A percentile compares a stretch with the other conserved stretches of the same genome.
Conservation (phyloP, 2,113 vertebrate species). For the Tragelaphus imberbis region DNA sequence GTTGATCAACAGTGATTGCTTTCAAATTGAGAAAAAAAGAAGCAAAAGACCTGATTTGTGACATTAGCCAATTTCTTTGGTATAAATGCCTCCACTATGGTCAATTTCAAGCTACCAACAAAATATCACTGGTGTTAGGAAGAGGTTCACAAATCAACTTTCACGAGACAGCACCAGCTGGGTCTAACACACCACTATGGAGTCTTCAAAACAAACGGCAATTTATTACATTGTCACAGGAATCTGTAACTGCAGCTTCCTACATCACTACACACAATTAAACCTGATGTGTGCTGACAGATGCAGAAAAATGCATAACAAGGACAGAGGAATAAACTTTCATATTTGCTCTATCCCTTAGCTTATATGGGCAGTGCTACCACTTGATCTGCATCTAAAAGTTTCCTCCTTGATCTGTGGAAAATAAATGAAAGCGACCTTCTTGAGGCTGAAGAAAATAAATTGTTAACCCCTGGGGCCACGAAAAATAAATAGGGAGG, state of each 20-base stretch:
- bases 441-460: conserved; percentile 73
- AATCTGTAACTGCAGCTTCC: neutral
- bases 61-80: neutral
- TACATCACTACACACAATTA: conserved; percentile 3
- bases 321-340: neutral
- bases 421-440: conserved; percentile 80
- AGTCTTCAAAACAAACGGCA: neutral
- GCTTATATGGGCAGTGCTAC: neutral
- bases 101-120: neutral
- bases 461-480: conserved; percentile 75
- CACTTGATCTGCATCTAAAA: conserved; percentile 40
- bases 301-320: neutral
- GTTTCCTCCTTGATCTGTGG: conserved; percentile 61
- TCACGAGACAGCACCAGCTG: neutral
- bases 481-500: conserved; percentile 74
- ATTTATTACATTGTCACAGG: neutral
- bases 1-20: neutral
- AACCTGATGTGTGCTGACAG: neutral
- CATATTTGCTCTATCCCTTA: neutral
- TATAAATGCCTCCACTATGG: neutral
- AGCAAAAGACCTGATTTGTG: neutral
- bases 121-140: neutral
- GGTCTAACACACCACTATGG: neutral
- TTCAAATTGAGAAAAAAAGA: neutral
- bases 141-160: neutral